Evolutionary conservation across 2,888 invertebrate genomes (phyloP), one percentile per base, ranked within the genome.

Genomic region (Callyntrura sp.): DNA sequence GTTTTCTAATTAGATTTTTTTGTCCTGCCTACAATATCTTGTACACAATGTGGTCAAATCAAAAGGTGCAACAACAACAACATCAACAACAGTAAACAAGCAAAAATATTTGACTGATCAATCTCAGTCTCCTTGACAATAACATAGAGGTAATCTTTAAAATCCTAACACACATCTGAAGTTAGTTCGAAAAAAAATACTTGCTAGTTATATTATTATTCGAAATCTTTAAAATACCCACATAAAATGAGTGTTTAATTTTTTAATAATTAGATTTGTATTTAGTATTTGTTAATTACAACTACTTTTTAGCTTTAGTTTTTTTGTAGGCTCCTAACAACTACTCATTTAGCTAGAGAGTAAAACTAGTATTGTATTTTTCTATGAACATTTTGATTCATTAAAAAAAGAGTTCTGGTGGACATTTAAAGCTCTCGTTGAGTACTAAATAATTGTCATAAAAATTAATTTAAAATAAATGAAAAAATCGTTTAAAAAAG

Each of bases 351-450:
- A 79, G n/a, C n/a, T 35, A 45, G 23, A 25, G 14, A 23, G 51
- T 20, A 35, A 4, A 43, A 57, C 43, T 17, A 43, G n/a, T 43
- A 35, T 4, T 8, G 11, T 73, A 73, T 45, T 73, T 65, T 11
- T 60, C 17, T 3, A 28, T 76, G 79, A 60, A 79, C 79, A 55
- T 25, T 25, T 55, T 55, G 8, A 17, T 28, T 57, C 35, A 35
- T 35, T 35, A 35, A 35, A 35, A 35, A 35, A 35, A 35, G n/a
- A n/a, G n/a, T 57, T 55, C 35, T 79, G 79, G 79, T 60, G 60
- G 79, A 79, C 79, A 79, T 35, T 28, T 35, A 79, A 79, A 79
- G 60, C 79, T 79, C 60, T 78, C 60, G 79, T 79, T 57, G 35
- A 79, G 57, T 79, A 60, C 60, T 8, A 79, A 79, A 12, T 17